Evolutionary conservation across 2,888 invertebrate species (phyloP).

Genomic region (Tubulanus polymorphus): DNA sequence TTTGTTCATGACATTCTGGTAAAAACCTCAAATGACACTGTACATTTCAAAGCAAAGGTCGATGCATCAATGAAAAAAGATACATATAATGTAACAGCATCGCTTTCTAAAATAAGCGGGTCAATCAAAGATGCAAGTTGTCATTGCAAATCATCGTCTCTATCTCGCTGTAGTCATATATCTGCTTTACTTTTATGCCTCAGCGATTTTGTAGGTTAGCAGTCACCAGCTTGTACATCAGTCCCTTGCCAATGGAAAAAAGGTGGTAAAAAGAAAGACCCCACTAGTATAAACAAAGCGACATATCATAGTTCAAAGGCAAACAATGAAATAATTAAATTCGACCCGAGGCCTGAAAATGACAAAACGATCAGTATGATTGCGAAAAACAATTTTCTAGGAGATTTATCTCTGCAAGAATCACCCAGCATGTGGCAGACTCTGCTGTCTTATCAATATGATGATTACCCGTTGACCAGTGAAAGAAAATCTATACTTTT

Average conservation of each 20-base stretch:
- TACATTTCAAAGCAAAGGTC: slow-evolving; percentile 2
- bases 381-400: neutral
- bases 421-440: neutral
- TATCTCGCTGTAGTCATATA: neutral
- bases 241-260: neutral
- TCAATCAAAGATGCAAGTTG: neutral
- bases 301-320: neutral
- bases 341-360: neutral
- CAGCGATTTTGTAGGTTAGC: neutral
- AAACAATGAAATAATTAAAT: neutral
- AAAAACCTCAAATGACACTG: neutral
- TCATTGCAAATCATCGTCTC: slow-evolving; percentile 1
- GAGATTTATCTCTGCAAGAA: neutral
- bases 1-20: neutral
- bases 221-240: neutral
- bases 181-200: neutral
- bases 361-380: neutral
- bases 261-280: neutral
- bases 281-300: neutral
- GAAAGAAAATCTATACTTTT: neutral
- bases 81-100: slow-evolving; percentile 1
- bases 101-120: neutral
- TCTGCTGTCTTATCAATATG: neutral
- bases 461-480: neutral
- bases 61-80: neutral